Evolutionary conservation across 2,888 invertebrate genomes (phyloP), one percentile per base, ranked within the genome.

Genomic region (Drosophila birchii): DNA sequence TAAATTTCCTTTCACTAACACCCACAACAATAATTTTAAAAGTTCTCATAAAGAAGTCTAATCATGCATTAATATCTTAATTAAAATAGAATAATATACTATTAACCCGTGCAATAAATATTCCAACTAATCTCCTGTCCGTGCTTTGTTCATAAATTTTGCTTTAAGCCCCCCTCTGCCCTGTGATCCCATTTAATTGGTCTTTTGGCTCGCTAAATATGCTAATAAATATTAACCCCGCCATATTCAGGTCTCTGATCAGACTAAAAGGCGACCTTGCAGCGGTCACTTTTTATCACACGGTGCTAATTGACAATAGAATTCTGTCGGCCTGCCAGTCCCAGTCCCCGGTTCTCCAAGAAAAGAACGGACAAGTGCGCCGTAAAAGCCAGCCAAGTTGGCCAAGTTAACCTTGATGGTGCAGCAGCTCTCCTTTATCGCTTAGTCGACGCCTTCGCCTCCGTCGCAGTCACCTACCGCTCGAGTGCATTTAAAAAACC

Each of bases 391-490:
- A 79, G 39, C 72, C 66, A 79, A 85, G 74, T 86, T 78, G 81
- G 59, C 74, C 89, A 85, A 38, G 84, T 82, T 89, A 79, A 86
- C 84, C 84, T 84, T 84, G 84, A 88, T 88, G 72, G 43, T 73
- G 53, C 47, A 75, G 53, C 47, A 69, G 57, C 75, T 83, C 82
- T 68, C 56, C 56, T 63, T 63, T 53, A 59, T 64, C 66, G 69
- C 14, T 51, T 34, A 47, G 38, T 47, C 23, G 23, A 20, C 59
- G 32, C 34, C 34, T 44, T 44, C 43, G 43, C 38, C 45, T 18
- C 26, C 26, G 26, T 5, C 26, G 26, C 26, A 26, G 26, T 26
- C 26, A 26, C 26, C 26, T 3, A 38, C 47, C 69, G 71, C 60
- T 83, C 84, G 78, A 83, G 85, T 84, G 89, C 88, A 89, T 49